Base-by-base conservation (phyloP, 1,140 invertebrate species). In the Riptortus pedestris region DNA sequence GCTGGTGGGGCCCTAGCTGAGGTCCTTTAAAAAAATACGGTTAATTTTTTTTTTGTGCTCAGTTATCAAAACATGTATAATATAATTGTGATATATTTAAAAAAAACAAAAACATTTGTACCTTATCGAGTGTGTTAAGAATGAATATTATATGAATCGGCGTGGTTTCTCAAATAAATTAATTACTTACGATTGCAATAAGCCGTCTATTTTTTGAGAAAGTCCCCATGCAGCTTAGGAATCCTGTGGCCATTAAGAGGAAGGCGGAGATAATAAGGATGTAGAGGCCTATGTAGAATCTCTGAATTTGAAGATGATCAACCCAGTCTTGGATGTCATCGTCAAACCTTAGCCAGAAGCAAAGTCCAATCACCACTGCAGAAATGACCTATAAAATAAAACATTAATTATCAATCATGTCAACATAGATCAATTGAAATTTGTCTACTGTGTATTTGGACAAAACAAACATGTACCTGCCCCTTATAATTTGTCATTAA, bases 211-310 rank as follows among this genome's bases (percentile, higher is more conserved):
- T 80, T 73, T 90, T 86, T 78, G 84, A 83, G 2, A 88, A 70
- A 0, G 85, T 83, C 2, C 82, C 82, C 1, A 84, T 81, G 69
- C 88, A 91, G 11, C 88, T 87, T 11, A 75, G 72, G 31, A 89
- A 70, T 70, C 91, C 85, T 0, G 85, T 78, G 1, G 88, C 80
- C 0, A 85, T 74, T 78, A 91, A 84, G 55, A 90, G 80, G 31
- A 86, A 71, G 20, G 87, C 74, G 0, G 86, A 81, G 1, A 79
- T 79, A 28, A 92, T 83, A 38, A 93, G 76, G 38, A 93, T 80
- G 69, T 91, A 91, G 62, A 89, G 77, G 5, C 89, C 90, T 51
- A 84, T 86, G 76, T 90, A 91, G 73, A 87, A 90, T 51, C 84
- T 77, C 60, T 83, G 75, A 43, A 91, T 82, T 51, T 87, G 79